Evolutionary conservation across 2,888 invertebrate genomes (phyloP).

Genomic region (Eupithecia vulgata): DNA sequence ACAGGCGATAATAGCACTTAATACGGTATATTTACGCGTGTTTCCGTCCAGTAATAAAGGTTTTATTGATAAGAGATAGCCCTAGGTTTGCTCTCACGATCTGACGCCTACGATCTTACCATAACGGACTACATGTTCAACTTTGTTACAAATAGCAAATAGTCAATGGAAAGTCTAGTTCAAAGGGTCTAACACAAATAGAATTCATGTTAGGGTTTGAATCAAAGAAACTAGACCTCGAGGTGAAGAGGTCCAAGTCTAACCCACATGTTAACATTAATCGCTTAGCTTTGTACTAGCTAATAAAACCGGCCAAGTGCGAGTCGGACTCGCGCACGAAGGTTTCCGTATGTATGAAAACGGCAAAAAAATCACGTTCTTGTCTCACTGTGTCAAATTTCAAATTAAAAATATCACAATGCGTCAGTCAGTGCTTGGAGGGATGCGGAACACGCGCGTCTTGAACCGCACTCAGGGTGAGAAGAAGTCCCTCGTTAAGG

Average conservation of each 20-base stretch:
- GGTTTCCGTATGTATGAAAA: too few relatives aligned
- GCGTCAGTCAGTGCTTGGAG: too few relatives aligned
- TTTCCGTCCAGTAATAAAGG: slow-evolving; percentile 33
- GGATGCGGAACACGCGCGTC: too few relatives aligned
- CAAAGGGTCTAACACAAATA: slow-evolving; percentile 20
- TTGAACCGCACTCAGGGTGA: too few relatives aligned
- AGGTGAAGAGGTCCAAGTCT: not conserved
- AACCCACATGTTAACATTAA: not conserved
- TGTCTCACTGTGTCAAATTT: too few relatives aligned
- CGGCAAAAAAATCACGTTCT: too few relatives aligned
- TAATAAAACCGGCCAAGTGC: not conserved
- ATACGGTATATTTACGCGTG: slow-evolving; percentile 28
- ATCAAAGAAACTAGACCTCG: not conserved
- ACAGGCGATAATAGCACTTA: slow-evolving; percentile 38
- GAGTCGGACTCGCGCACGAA: too few relatives aligned
- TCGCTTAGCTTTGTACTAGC: not conserved
- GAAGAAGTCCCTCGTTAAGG: too few relatives aligned
- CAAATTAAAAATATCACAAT: too few relatives aligned
- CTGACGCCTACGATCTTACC: slow-evolving; percentile 40
- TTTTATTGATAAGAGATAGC: slow-evolving; percentile 37
- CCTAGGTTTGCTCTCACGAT: slow-evolving; percentile 43
- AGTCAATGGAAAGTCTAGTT: slow-evolving; percentile 13
- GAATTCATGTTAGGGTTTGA: slow-evolving; percentile 1
- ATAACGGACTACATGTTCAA: slow-evolving; percentile 8
- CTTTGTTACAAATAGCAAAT: slow-evolving; percentile 21